Percentiles rank a stretch among this genome's conserved stretches.
These are phyloP conservation scores for Tenthredo amoena DNA, from an alignment of 2,888 invertebrate genomes.

Conservation along the genomic window DNA sequence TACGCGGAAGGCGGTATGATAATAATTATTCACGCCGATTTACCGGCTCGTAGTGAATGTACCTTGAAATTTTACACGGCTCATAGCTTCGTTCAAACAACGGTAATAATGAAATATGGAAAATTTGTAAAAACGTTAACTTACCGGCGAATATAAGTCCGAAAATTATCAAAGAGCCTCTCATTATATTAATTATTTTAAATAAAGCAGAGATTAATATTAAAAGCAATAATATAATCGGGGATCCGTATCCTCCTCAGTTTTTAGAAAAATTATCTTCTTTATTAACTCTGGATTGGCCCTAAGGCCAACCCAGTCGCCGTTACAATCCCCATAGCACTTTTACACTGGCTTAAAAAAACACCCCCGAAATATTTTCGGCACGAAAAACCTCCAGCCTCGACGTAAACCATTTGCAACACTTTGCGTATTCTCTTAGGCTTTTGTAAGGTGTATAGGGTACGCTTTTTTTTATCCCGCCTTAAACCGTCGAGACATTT, in stretches of 20 bases:
- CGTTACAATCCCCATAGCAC: slow-evolving; percentile 43
- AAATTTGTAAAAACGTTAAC: slow-evolving; percentile 56
- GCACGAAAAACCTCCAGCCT: slow-evolving; percentile 22
- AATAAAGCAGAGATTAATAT: not conserved
- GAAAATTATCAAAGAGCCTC: slow-evolving; percentile 73
- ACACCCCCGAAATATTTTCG: slow-evolving; percentile 41
- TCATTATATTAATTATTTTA: slow-evolving; percentile 64
- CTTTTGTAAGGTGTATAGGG: not conserved
- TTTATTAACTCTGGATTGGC: slow-evolving; percentile 52
- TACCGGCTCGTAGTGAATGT: not conserved
- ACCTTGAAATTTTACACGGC: not conserved
- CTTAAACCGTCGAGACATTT: not conserved
- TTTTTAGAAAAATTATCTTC: slow-evolving; percentile 55
- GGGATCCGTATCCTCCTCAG: not conserved
- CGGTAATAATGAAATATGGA: not conserved
- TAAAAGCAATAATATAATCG: not conserved
- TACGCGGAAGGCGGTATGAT: not conserved
- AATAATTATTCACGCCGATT: not conserved
- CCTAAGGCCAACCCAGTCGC: slow-evolving; percentile 36
- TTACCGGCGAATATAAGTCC: slow-evolving; percentile 75
- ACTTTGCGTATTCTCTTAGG: not conserved
- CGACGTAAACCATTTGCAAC: slow-evolving; percentile 17
- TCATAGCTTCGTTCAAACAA: not conserved
- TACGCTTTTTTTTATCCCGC: slow-evolving; percentile 9
- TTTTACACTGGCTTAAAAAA: slow-evolving; percentile 19